Conservation (phyloP, 2,113 vertebrate species). For the Mobula birostris region DNA sequence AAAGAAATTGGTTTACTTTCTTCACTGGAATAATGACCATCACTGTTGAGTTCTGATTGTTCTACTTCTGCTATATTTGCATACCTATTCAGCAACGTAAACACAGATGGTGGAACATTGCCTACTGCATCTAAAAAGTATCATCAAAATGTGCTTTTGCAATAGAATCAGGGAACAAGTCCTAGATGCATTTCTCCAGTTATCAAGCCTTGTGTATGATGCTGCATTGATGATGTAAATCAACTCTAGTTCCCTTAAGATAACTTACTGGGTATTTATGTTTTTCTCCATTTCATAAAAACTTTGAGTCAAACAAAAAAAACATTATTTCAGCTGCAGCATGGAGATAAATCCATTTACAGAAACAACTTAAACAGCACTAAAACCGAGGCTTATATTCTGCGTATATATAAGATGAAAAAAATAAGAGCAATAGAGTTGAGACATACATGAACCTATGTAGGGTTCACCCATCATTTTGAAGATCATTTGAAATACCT, state of each 20-base stretch:
- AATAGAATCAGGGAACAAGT: background rate
- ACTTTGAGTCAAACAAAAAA: conserved; percentile 13
- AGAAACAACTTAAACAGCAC: background rate
- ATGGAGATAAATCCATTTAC: background rate
- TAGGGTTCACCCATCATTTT: background rate
- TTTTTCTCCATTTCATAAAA: background rate
- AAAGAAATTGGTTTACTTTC: background rate
- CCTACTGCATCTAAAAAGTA: background rate
- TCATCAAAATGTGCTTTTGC: background rate
- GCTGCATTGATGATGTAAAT: conserved; percentile 28
- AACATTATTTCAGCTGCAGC: background rate
- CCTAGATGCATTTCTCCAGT: background rate
- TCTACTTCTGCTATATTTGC: background rate
- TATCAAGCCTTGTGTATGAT: conserved; percentile 7
- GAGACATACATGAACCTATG: background rate
- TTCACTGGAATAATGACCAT: background rate
- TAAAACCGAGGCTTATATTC: background rate
- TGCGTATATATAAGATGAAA: background rate
- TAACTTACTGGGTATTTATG: background rate
- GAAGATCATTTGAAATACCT: background rate
- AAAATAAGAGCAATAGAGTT: background rate
- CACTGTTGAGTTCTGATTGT: background rate
- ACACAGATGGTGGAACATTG: conserved; percentile 26
- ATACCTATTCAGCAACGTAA: background rate
- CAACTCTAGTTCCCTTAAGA: background rate